Conservation (phyloP, 2,113 vertebrate genomes). For the Hippocampus guttulatus region DNA sequence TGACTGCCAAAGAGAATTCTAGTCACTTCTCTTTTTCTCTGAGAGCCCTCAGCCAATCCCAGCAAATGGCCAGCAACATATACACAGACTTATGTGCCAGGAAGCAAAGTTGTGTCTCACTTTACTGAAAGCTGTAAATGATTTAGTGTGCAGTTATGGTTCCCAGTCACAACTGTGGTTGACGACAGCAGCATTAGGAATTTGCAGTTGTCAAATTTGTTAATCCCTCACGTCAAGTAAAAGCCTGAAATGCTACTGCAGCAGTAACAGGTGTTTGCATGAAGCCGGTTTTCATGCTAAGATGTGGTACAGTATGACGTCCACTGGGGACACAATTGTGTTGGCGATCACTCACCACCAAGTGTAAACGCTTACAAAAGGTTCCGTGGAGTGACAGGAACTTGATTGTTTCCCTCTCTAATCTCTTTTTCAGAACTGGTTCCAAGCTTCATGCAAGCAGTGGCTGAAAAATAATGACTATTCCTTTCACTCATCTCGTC, state of each 20-base stretch:
- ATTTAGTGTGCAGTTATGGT: slow-evolving; percentile 7
- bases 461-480: slow-evolving; percentile 47
- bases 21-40: slow-evolving; percentile 31
- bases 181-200: slow-evolving; percentile 19
- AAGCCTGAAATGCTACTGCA: slow-evolving; percentile 16
- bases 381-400: slow-evolving; percentile 46
- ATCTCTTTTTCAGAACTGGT: slow-evolving; percentile 44
- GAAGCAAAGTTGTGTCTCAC: slow-evolving; percentile 13
- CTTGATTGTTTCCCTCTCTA: slow-evolving; percentile 42
- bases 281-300: slow-evolving; percentile 30
- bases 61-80: slow-evolving; percentile 41
- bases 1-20: slow-evolving; percentile 33
- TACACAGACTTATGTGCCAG: slow-evolving; percentile 35
- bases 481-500: slow-evolving; percentile 38
- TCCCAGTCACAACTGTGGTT: slow-evolving; percentile 20
- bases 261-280: slow-evolving; percentile 34
- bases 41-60: slow-evolving; percentile 36
- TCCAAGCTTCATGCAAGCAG: slow-evolving; percentile 47
- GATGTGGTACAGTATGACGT: slow-evolving; percentile 15
- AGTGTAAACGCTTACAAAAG: slow-evolving; percentile 24
- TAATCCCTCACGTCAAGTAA: slow-evolving; percentile 35
- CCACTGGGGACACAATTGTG: slow-evolving; percentile 14
- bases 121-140: slow-evolving; percentile 29
- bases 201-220: slow-evolving; percentile 39
- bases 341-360: slow-evolving; percentile 27